These are phyloP conservation scores for Apamea monoglypha DNA, from an alignment of 2,888 invertebrate genomes.

Conservation along the genomic window DNA sequence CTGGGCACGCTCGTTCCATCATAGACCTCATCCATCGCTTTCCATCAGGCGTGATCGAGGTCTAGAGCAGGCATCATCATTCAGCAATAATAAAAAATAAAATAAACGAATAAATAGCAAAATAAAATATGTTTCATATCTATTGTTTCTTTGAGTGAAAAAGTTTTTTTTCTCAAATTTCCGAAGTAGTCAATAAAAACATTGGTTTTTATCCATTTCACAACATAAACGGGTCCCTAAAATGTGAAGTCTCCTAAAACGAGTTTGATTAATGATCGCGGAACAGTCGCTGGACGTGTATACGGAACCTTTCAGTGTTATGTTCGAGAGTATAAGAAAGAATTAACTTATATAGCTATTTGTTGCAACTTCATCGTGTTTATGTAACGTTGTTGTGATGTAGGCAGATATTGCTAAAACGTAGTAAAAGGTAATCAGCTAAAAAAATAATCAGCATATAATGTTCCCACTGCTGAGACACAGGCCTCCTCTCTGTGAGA, in stretches of 20 bases:
- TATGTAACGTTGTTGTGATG: neutral
- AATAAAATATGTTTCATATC: neutral
- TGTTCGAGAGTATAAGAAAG: constrained; percentile 12
- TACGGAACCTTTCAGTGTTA: constrained; percentile 39
- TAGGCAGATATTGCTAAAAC: neutral
- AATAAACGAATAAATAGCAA: neutral
- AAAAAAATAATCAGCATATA: no score
- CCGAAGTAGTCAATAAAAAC: no score
- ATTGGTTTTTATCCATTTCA: neutral
- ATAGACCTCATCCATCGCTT: neutral
- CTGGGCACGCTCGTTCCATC: neutral
- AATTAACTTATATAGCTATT: constrained; percentile 16
- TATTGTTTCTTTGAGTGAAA: neutral
- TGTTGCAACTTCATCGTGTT: constrained; percentile 13
- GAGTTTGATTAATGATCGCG: constrained; percentile 66
- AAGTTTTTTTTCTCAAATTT: no score
- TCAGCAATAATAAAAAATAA: neutral
- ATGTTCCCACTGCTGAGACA: no score
- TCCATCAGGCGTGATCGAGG: no score
- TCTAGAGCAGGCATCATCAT: neutral
- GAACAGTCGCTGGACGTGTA: constrained; percentile 14
- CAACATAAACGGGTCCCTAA: constrained; percentile 31
- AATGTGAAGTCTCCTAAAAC: constrained; percentile 53
- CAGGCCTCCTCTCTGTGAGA: no score
- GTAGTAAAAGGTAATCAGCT: no score